Base-by-base conservation (phyloP, 2,888 invertebrate genomes). In the Hirtodrosophila alboralis region DNA sequence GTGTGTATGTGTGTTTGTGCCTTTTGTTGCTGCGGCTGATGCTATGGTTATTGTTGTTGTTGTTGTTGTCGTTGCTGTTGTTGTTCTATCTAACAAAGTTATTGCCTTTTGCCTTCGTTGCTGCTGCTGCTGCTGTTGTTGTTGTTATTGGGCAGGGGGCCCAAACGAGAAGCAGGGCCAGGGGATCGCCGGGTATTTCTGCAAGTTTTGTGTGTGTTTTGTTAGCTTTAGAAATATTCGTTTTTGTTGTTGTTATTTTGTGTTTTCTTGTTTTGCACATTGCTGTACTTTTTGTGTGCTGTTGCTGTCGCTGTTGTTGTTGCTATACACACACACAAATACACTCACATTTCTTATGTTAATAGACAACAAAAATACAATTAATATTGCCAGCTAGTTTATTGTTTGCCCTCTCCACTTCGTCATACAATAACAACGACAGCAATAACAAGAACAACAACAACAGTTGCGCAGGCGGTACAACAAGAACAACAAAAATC, bases 51-150 rank as follows among this genome's bases (percentile, higher is more conserved):
- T 45, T 33, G 54, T 16, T 21, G 38, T 34, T 47, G 36, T 30
- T 59, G 45, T 34, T 65, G 47, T 37, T 69, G 51, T 37, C 65
- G 51, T 14, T 66, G 56, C 13, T 67, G 66, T 43, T 65, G 72
- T 69, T 83, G 84, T 66, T 84, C 83, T 79, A 83, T 79, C 85
- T 79, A 84, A 84, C 78, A 79, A 79, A 83, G 71, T 86, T 87
- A 78, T 78, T 80, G 59, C 73, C 68, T 66, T n/a, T 72, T 72
- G 54, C 63, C 59, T 71, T 60, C 44, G 51, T 28, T 59, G 62
- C 41, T 62, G 49, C 28, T 54, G 61, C 45, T 56, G 75, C 56
- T 66, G 71, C 64, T 73, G 63, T 62, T 66, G 71, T 62, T 73
- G 63, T 62, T 75, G 73, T 70, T 72, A 70, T 70, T 86, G 84